phyloP scores from a whole-genome alignment of 2,888 invertebrate genomes.

The Sinopyrophorus schimmeli region DNA sequence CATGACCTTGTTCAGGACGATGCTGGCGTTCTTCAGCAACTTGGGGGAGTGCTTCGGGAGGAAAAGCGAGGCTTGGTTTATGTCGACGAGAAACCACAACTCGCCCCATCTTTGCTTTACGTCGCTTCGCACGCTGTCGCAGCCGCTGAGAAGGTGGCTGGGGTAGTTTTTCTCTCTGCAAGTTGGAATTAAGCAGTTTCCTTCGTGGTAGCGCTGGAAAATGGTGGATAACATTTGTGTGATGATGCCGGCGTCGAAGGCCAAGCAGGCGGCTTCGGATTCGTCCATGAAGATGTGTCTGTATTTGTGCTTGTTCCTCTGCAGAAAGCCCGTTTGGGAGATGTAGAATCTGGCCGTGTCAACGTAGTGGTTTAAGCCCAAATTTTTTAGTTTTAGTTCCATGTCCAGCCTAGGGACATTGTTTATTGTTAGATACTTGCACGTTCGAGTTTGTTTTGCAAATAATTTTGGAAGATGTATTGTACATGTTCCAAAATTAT shows the following conservation, averaged over 20 bases:
- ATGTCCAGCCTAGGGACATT: slow-evolving; percentile 42
- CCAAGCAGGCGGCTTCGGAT: slow-evolving; percentile 49
- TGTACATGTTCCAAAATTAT: too few species aligned
- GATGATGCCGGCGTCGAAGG: slow-evolving; percentile 46
- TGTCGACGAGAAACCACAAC: slow-evolving; percentile 52
- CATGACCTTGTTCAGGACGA: slow-evolving; percentile 48
- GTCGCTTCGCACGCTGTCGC: slow-evolving; percentile 34
- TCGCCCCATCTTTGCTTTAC: slow-evolving; percentile 44
- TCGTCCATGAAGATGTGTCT: slow-evolving; percentile 53
- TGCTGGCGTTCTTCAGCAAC: slow-evolving; percentile 45
- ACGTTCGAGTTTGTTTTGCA: too few species aligned
- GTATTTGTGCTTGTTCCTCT: slow-evolving; percentile 43
- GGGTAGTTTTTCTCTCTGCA: slow-evolving; percentile 31
- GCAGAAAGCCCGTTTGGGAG: slow-evolving; percentile 43
- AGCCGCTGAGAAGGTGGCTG: slow-evolving; percentile 4
- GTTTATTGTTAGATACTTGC: not conserved
- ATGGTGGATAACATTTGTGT: slow-evolving; percentile 42
- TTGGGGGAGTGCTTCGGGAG: slow-evolving; percentile 48
- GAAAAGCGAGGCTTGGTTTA: slow-evolving; percentile 50
- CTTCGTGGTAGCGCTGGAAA: slow-evolving; percentile 44
- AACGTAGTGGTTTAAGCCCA: slow-evolving; percentile 43
- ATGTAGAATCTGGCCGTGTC: slow-evolving; percentile 49
- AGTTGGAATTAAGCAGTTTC: slow-evolving; percentile 39
- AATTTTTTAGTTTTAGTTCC: slow-evolving; percentile 41
- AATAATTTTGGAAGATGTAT: too few species aligned